Evolutionary conservation across 2,113 vertebrate species (phyloP).

Genomic region (Syrmaticus mikado): DNA sequence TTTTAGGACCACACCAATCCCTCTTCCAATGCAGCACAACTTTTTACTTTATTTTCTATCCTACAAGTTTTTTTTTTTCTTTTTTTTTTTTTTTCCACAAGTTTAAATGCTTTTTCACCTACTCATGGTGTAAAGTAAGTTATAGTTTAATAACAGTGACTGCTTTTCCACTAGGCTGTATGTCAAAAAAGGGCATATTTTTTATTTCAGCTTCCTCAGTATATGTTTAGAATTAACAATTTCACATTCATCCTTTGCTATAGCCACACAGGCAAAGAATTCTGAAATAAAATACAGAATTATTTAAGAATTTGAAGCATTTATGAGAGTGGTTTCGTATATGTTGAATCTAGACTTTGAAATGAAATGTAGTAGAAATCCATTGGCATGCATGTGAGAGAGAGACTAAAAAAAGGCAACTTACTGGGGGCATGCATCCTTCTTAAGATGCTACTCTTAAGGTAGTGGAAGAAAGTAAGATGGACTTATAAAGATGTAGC

Average conservation of each 20-base stretch:
- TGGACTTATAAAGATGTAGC: neutral
- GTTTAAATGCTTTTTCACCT: neutral
- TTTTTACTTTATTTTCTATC: neutral
- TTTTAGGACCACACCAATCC: neutral
- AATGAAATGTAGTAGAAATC: neutral
- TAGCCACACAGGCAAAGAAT: neutral
- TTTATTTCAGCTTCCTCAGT: neutral
- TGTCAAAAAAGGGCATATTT: neutral
- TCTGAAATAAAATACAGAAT: neutral
- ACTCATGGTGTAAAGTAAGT: neutral
- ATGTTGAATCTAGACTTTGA: neutral
- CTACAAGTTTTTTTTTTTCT: neutral
- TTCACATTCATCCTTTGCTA: neutral
- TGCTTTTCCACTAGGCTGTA: neutral
- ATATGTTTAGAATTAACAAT: neutral
- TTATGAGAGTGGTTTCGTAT: neutral
- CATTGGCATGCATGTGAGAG: neutral
- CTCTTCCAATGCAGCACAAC: fast-evolving
- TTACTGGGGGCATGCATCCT: neutral
- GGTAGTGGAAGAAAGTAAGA: neutral
- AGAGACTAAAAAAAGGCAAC: neutral
- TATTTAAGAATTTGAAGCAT: neutral
- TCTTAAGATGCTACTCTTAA: neutral
- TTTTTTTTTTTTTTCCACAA: neutral
- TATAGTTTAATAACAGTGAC: neutral